Percentiles rank a stretch among this genome's conserved stretches.
These are phyloP conservation scores for Phyllotreta cruciferae DNA, from an alignment of 2,888 invertebrate genomes.

Conservation along the genomic window DNA sequence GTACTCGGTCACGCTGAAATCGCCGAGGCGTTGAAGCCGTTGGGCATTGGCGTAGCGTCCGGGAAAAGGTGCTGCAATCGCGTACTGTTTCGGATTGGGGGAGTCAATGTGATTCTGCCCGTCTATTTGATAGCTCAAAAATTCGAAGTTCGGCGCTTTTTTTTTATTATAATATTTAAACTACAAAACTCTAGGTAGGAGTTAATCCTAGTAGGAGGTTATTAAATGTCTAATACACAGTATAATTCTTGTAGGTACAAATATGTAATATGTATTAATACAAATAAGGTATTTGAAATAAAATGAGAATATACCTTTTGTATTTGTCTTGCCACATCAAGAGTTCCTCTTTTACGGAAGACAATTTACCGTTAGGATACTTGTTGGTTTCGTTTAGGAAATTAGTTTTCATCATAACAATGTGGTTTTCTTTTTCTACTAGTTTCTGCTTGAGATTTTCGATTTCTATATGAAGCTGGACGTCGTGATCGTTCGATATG, in stretches of 20 bases:
- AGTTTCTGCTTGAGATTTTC: slow-evolving; percentile 84
- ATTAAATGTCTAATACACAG: no score
- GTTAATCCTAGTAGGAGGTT: no score
- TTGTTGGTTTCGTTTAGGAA: slow-evolving; percentile 73
- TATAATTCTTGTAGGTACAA: no score
- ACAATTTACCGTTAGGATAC: slow-evolving; percentile 71
- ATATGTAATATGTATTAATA: no score
- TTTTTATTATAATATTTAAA: no score
- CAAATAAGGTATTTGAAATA: no score
- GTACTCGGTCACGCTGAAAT: slow-evolving; percentile 85
- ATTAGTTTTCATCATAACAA: slow-evolving; percentile 86
- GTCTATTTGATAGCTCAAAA: slow-evolving; percentile 91
- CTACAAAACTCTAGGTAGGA: no score
- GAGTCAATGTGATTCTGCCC: slow-evolving; percentile 85
- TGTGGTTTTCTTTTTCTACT: slow-evolving; percentile 81
- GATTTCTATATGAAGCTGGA: slow-evolving; percentile 85
- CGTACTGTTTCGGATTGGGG: slow-evolving; percentile 88
- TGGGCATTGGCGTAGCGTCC: slow-evolving; percentile 85
- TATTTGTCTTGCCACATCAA: slow-evolving; percentile 92
- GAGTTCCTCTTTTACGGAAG: slow-evolving; percentile 82
- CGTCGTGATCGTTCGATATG: slow-evolving; percentile 60
- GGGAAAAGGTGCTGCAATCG: slow-evolving; percentile 94
- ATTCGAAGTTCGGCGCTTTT: no score
- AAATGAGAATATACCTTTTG: no score
- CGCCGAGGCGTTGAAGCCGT: slow-evolving; percentile 73